Evolutionary conservation across 2,797 vertebrate genomes (phyloP).

Genomic region (Sebastes aleutianus): DNA sequence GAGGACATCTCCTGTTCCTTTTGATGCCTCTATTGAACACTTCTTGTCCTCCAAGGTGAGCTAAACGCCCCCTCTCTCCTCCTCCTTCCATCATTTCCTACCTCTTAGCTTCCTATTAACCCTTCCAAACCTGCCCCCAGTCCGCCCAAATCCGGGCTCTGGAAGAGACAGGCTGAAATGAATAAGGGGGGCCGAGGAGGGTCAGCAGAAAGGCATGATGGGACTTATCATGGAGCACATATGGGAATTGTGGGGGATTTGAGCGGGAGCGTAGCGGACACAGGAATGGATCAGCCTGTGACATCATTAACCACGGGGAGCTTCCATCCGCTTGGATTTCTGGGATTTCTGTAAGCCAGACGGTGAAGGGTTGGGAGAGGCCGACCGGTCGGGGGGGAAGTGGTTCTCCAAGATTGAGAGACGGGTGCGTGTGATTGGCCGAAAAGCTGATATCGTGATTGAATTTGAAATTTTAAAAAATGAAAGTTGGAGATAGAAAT

Average conservation of each 20-base stretch:
- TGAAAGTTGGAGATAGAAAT: background rate
- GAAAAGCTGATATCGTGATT: slow-evolving; percentile 20
- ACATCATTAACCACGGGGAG: slow-evolving; percentile 82
- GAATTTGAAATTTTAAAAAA: slow-evolving; percentile 24
- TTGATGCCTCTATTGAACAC: slow-evolving; percentile 21
- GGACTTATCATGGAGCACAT: slow-evolving; percentile 80
- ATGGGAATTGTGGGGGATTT: slow-evolving; percentile 76
- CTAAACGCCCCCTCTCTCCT: slow-evolving; percentile 23
- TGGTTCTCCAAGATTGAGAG: slow-evolving; percentile 14
- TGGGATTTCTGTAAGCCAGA: slow-evolving; percentile 79
- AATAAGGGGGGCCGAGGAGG: slow-evolving; percentile 62
- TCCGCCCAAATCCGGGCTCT: slow-evolving; percentile 60
- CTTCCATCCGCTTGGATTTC: slow-evolving; percentile 73
- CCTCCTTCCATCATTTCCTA: slow-evolving; percentile 36
- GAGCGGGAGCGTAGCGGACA: slow-evolving; percentile 72
- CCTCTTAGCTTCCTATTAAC: slow-evolving; percentile 73
- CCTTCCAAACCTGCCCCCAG: slow-evolving; percentile 59
- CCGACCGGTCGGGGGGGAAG: slow-evolving; percentile 16
- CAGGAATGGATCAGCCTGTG: slow-evolving; percentile 79
- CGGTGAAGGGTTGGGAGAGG: slow-evolving; percentile 44
- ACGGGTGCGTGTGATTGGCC: slow-evolving; percentile 14
- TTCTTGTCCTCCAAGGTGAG: slow-evolving; percentile 53
- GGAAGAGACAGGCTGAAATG: slow-evolving; percentile 55
- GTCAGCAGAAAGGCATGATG: slow-evolving; percentile 78
- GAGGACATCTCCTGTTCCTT: slow-evolving; percentile 25